Evolutionary conservation across 2,888 invertebrate genomes (phyloP), one percentile per base, ranked within the genome.

Genomic region (Lymantria dispar): DNA sequence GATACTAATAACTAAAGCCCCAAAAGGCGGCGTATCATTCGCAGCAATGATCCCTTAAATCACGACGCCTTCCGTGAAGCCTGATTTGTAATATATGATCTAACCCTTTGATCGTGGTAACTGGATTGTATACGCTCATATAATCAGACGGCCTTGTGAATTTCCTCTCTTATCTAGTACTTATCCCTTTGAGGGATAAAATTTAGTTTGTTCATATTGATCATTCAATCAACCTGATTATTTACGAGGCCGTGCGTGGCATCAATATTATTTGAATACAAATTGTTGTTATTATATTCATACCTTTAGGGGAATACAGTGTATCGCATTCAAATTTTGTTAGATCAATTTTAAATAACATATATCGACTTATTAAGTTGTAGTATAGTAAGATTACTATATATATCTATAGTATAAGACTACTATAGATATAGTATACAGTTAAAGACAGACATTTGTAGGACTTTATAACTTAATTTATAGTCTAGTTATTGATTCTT

Each of bases 151-250:
- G 33, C 33, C 33, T 33, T 33, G 45, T 43, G 37, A 52, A 52
- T 52, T 52, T 45, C 29, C 52, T 45, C 48, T 42, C 44, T 42
- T 42, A 52, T 43, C 38, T 48, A 52, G 41, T 44, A 42, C 39
- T 39, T 48, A 52, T 48, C 45, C 22, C 47, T 45, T 45, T 48
- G 52, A 48, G 14, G 39, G 13, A 33, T 45, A 43, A 46, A 43
- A 50, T 47, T 54, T 41, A 47, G 45, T 50, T 50, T 50, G 50
- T 43, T 47, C 36, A 8, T 30, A 48, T 46, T 57, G 43, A 45
- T 55, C 49, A 45, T 48, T 58, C 43, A 44, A 46, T 43, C 46
- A 43, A 45, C 43, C 31, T 33, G 45, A 53, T 43, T 54, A 54
- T 14, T 33, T 33, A 33, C 33, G 33, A 33, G 33, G 33, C 33